Conservation (phyloP, 2,113 vertebrate species). For the Strix uralensis region DNA sequence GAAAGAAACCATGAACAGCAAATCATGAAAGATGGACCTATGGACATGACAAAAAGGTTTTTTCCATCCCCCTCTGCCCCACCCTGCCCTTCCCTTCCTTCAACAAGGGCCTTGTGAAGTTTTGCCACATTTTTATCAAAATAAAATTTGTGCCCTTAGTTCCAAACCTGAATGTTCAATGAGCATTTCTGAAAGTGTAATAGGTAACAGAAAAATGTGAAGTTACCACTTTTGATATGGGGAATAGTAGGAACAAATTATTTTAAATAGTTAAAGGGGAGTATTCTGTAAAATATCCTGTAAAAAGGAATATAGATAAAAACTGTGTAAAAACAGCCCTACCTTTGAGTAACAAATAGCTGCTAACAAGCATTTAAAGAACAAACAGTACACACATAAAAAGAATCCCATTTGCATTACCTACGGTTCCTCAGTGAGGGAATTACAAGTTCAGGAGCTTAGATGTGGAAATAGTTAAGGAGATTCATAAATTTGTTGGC, state of each 20-base stretch:
- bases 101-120: accelerated
- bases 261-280: neutral
- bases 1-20: neutral
- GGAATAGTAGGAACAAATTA: neutral
- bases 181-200: neutral
- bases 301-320: neutral
- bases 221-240: neutral
- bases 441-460: neutral
- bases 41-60: neutral
- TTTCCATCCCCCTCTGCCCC: too few species aligned
- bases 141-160: neutral
- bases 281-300: neutral
- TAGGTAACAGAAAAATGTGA: neutral
- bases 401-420: neutral
- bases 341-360: neutral
- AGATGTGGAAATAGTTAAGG: neutral
- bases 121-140: neutral
- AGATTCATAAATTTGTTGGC: neutral
- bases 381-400: neutral
- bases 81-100: neutral
- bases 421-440: neutral
- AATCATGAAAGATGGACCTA: neutral
- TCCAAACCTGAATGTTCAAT: neutral
- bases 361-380: neutral
- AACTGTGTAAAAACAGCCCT: neutral